phyloP scores from a whole-genome alignment of 2,888 invertebrate genomes.

The Meghimatium bilineatum region DNA sequence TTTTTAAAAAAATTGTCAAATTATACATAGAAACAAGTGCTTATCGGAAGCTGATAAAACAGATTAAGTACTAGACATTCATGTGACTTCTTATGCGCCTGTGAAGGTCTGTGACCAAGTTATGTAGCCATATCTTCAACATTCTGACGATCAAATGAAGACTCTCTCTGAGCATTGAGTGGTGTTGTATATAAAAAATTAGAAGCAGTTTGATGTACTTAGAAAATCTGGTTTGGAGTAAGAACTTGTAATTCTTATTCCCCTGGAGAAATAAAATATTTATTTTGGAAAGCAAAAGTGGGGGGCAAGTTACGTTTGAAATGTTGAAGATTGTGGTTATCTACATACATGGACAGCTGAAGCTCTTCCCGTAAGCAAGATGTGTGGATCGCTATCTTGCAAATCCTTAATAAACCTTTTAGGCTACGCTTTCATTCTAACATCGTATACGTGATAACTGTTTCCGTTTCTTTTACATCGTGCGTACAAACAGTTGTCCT shows the following conservation, averaged over 20 bases:
- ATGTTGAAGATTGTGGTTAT: constrained; percentile 4
- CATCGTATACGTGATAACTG: not conserved
- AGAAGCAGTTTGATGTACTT: not conserved
- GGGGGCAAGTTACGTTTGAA: not conserved
- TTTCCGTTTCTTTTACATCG: constrained; percentile 1
- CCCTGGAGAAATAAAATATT: not conserved
- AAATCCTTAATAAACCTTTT: not conserved
- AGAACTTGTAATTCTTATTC: not conserved
- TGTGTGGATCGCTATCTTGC: not conserved
- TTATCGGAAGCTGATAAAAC: not conserved
- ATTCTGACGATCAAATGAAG: constrained; percentile 13
- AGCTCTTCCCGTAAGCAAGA: not conserved
- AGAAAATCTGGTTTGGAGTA: constrained; percentile 4
- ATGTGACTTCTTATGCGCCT: not conserved
- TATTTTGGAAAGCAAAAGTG: constrained; percentile 16
- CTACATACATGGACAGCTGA: not conserved
- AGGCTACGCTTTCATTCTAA: not conserved
- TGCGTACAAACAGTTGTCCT: not conserved
- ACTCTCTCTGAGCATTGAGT: not conserved
- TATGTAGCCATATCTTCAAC: not conserved
- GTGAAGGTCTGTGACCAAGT: not conserved
- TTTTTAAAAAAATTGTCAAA: no score
- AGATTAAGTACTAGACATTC: not conserved
- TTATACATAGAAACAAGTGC: constrained; percentile 1
- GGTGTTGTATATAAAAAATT: constrained; percentile 2